These are phyloP conservation scores for Gasterosteus aculeatus DNA, from an alignment of 2,113 vertebrate species.

Conservation along the genomic window DNA sequence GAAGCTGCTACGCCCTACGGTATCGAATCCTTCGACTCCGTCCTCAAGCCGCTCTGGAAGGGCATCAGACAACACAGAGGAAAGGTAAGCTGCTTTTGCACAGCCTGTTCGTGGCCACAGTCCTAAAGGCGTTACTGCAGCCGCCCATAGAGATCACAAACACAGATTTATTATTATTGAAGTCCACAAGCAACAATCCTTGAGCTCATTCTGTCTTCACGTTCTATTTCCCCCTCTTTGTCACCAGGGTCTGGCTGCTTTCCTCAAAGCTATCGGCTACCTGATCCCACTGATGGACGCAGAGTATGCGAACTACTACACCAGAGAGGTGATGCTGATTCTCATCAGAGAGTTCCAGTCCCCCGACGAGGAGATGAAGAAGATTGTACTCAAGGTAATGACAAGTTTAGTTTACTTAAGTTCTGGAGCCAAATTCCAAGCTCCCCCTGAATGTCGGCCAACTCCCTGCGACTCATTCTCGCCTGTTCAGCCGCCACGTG, in stretches of 20 bases:
- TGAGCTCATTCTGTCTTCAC: not conserved
- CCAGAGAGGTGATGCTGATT: conserved; percentile 98
- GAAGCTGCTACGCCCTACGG: conserved; percentile 98
- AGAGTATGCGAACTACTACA: conserved; percentile 99
- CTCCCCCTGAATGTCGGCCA: rapidly evolving
- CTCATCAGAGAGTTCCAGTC: conserved; percentile 99
- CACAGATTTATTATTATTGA: no score
- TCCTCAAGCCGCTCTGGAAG: conserved; percentile 98
- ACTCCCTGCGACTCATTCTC: conserved; percentile 52
- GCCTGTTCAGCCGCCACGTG: conserved; percentile 43
- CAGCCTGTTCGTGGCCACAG: conserved; percentile 51
- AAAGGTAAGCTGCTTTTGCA: conserved; percentile 82
- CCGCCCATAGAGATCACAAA: conserved; percentile 42
- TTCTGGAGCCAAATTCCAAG: not conserved
- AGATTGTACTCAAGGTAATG: conserved; percentile 95
- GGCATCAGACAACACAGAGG: conserved; percentile 98
- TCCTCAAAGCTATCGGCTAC: conserved; percentile 98
- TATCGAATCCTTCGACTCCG: conserved; percentile 98
- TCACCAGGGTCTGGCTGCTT: conserved; percentile 93
- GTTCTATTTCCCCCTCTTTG: not conserved
- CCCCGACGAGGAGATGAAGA: conserved; percentile 99
- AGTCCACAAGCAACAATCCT: not conserved
- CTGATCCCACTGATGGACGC: conserved; percentile 99
- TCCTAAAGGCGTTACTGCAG: conserved; percentile 61
- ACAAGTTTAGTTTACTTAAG: not conserved